Conservation (phyloP, 2,888 invertebrate genomes). For the Phragmatobia fuliginosa region DNA sequence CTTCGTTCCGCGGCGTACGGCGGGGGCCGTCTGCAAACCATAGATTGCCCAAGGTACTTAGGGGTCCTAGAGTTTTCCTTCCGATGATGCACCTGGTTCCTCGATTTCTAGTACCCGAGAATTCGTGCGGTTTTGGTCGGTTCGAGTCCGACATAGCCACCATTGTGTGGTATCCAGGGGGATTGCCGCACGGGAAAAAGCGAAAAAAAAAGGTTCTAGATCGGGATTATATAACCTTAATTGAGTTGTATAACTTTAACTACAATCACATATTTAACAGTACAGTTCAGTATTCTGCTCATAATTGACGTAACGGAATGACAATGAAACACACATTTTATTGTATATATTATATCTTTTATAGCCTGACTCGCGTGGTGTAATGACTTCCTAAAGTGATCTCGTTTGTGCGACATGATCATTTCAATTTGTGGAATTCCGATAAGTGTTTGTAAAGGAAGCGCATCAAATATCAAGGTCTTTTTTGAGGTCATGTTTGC, state of each 20-base stretch:
- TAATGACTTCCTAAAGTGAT: constrained; percentile 38
- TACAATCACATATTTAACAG: background rate
- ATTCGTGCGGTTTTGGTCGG: too few relatives aligned
- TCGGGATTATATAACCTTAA: too few relatives aligned
- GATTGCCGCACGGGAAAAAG: too few relatives aligned
- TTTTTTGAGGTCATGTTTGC: constrained; percentile 21
- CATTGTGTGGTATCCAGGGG: too few relatives aligned
- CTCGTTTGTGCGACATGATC: constrained; percentile 33
- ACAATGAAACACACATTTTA: background rate
- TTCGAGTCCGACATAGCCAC: too few relatives aligned
- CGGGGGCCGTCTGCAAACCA: too few relatives aligned
- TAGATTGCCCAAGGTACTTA: too few relatives aligned
- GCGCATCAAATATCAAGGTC: constrained; percentile 45
- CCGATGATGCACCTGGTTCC: too few relatives aligned
- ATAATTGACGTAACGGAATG: background rate
- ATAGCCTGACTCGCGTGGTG: constrained; percentile 39
- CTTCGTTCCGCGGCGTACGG: too few relatives aligned
- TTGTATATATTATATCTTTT: constrained; percentile 23
- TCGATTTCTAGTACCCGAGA: too few relatives aligned
- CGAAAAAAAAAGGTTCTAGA: too few relatives aligned
- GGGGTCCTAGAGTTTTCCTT: too few relatives aligned
- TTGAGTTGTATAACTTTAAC: background rate
- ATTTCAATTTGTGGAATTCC: constrained; percentile 45
- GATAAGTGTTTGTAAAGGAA: constrained; percentile 45
- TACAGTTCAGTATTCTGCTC: background rate